These are phyloP conservation scores for Dendronephthya gigantea DNA, from an alignment of 64 coral and sea anemone genomes.

Conservation along the genomic window DNA sequence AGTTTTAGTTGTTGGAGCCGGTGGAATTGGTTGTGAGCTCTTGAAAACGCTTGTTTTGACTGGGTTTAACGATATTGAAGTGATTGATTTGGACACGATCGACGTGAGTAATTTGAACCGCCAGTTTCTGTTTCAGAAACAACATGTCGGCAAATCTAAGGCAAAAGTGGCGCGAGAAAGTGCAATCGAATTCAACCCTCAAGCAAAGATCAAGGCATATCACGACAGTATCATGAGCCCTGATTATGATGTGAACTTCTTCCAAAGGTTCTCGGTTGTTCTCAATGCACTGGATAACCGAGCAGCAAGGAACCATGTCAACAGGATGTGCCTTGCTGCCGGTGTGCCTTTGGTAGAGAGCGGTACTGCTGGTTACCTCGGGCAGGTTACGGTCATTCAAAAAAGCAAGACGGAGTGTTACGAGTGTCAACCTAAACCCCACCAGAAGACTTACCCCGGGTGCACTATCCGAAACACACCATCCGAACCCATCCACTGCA, in stretches of 20 bases:
- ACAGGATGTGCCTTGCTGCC: conserved; percentile 95
- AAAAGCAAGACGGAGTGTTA: conserved; percentile 95
- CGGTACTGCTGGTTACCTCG: conserved; percentile 88
- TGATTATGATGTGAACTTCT: conserved; percentile 70
- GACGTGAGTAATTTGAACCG: conserved; percentile 98
- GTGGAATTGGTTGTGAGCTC: conserved; percentile 96
- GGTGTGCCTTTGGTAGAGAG: conserved; percentile 88
- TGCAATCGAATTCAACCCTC: conserved; percentile 78
- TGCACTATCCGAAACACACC: conserved; percentile 97
- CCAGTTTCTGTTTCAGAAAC: conserved; percentile 95
- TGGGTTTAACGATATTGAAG: conserved; percentile 92
- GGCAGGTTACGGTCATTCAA: conserved; percentile 83
- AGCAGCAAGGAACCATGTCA: conserved; percentile 97
- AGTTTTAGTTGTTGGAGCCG: conserved; percentile 89
- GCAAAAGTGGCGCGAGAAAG: conserved; percentile 88
- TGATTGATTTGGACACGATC: conserved; percentile 99
- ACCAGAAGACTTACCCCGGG: conserved; percentile 84
- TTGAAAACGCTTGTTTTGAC: conserved; percentile 91
- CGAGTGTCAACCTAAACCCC: conserved; percentile 90
- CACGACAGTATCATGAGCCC: conserved; percentile 88
- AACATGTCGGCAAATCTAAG: conserved; percentile 92
- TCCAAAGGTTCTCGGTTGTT: conserved; percentile 83
- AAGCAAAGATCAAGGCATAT: conserved; percentile 62
- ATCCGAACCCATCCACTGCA: conserved; percentile 97
- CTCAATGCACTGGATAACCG: conserved; percentile 97